Conservation (phyloP, 2,797 vertebrate species). For the Siniperca undulata region DNA sequence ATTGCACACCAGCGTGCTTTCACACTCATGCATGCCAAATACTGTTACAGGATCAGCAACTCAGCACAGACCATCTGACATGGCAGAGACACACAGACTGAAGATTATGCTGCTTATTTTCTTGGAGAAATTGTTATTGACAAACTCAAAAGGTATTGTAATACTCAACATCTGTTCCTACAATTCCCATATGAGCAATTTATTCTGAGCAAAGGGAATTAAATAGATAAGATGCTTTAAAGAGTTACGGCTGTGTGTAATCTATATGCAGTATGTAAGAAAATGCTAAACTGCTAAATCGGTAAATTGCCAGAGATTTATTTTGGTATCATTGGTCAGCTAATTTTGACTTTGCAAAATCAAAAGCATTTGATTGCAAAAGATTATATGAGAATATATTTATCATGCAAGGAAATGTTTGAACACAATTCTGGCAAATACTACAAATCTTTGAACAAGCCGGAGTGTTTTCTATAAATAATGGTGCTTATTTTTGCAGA, state of each 20-base stretch:
- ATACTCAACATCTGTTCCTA: not conserved
- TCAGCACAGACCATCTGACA: conserved; percentile 47
- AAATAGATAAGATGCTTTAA: not conserved
- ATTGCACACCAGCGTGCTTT: conserved; percentile 62
- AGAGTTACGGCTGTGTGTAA: not conserved
- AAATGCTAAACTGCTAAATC: not conserved
- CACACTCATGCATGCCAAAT: conserved; percentile 46
- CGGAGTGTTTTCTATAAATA: not conserved
- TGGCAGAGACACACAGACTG: conserved; percentile 64
- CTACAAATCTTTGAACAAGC: not conserved
- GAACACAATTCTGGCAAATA: not conserved
- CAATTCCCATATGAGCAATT: not conserved
- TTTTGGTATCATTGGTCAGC: not conserved
- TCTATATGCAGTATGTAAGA: not conserved
- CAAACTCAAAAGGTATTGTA: conserved; percentile 77
- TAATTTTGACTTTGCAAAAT: not conserved
- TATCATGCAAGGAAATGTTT: not conserved
- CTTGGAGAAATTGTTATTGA: conserved; percentile 50
- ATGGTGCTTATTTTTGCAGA: not conserved
- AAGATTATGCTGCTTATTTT: conserved; percentile 63
- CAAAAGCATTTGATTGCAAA: not conserved
- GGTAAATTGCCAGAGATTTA: not conserved
- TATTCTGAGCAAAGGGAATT: not conserved
- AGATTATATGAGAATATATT: not conserved
- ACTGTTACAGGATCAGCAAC: conserved; percentile 34